phyloP scores from a whole-genome alignment of 2,888 invertebrate species.

The Agonopterix heracliana region DNA sequence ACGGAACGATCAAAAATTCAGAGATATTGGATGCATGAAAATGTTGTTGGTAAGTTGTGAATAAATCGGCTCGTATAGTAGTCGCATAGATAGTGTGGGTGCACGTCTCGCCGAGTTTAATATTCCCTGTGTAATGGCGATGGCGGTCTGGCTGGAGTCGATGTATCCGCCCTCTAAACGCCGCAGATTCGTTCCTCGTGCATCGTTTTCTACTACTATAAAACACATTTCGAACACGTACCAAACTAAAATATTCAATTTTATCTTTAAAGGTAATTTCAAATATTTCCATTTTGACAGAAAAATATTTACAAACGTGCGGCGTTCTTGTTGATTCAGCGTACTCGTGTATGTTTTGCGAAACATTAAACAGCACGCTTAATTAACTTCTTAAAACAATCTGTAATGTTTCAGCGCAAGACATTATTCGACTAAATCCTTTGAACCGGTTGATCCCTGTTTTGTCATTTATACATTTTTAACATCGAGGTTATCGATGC shows the following conservation, averaged over 20 bases:
- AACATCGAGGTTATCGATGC: too few species aligned
- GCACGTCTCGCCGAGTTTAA: constrained; percentile 19
- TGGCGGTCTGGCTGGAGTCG: constrained; percentile 7
- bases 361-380: constrained; percentile 21
- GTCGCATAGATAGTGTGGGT: constrained; percentile 18
- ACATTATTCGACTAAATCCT: too few species aligned
- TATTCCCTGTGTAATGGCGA: constrained; percentile 15
- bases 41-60: constrained; percentile 17
- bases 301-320: too few species aligned
- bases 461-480: too few species aligned
- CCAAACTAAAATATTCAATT: too few species aligned
- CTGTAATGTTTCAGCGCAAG: too few species aligned
- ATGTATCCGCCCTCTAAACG: constrained; percentile 10
- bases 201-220: background rate
- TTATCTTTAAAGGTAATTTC: too few species aligned
- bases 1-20: constrained; percentile 5
- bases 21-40: constrained; percentile 19
- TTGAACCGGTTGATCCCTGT: too few species aligned
- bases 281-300: too few species aligned
- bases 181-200: constrained; percentile 4
- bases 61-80: constrained; percentile 19
- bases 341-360: constrained; percentile 12
- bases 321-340: constrained; percentile 1
- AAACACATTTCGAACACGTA: too few species aligned
- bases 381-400: background rate